Base-by-base conservation (phyloP, 2,797 vertebrate genomes). In the Ctenosaura bakeri region DNA sequence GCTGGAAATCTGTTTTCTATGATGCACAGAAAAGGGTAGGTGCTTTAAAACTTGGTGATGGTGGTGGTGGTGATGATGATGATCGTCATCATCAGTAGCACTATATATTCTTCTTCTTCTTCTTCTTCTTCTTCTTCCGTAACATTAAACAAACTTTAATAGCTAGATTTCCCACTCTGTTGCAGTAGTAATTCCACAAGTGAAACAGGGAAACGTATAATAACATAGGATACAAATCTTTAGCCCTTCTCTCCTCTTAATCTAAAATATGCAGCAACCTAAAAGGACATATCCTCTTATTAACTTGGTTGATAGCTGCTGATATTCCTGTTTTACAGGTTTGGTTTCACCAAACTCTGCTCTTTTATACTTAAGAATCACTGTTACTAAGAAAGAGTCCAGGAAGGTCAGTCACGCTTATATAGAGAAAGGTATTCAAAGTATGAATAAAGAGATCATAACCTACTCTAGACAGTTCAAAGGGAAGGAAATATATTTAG, bases 401-500 rank as follows among this genome's bases (percentile, higher is more conserved):
- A 12, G 71, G 74, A 29, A 89, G 0, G 83, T 46, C 22, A 5
- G 91, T 24, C 54, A 1, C 76, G 42, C 29, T 91, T 42, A 50
- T 83, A 16, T 46, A 46, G 1, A 80, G 35, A 35, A 90, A 0
- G 24, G 73, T 14, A 46, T 22, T 79, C 1, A 6, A 5, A 89
- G 1, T 46, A 66, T 18, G 2, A 78, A 6, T 24, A 66, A 90
- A 86, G 46, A 16, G 6, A 71, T 42, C 22, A 50, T 0, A 2
- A 56, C 81, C 42, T 91, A 56, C 9, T 0, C 4, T 22, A 59
- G 62, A 50, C 1, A 64, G 24, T 3, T 13, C 59, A 69, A 69
- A 92, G 22, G 1, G 14, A 84, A 85, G 74, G 79, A 14, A 91
- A 85, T 82, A 32, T n/a, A 29, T 86, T 76, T 93, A 88, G 77